Base-by-base conservation (phyloP, 1,140 invertebrate species). In the Heliconius hermathena region DNA sequence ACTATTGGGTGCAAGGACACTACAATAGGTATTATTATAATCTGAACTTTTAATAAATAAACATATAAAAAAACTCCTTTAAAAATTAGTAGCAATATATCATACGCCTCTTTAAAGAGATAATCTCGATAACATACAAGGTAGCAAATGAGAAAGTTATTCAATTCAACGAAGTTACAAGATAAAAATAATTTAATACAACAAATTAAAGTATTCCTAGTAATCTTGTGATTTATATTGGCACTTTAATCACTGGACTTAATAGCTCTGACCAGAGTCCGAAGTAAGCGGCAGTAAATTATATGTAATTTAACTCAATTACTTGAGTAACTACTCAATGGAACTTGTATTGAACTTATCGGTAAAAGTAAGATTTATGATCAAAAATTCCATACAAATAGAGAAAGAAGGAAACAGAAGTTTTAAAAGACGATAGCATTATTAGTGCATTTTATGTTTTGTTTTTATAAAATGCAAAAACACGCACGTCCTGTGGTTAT, bases 231-330 rank as follows among this genome's bases (percentile, higher is more conserved):
- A 77, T 77, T 77, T 70, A 77, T 72, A 77, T 57, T 60, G 71
- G 76, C 71, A 77, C 71, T 77, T 73, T 73, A 73, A 77, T 77
- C 72, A 71, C 26, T 41, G 36, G 49, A 54, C 76, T 46, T 71
- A 38, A 70, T 46, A 73, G 72, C 33, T 54, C 66, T 38, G 29
- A 26, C 26, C 71, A 26, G 72, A 74, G 77, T 29, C 3, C 1
- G 33, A 74, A 79, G 60, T 74, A 79, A 74, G 60, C 38, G 72
- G 54, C 77, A 52, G 77, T 79, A 79, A 79, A 79, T 79, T 74
- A 79, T 74, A 36, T 38, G 46, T 79, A 79, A 79, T 79, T 73
- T 73, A 70, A 73, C 54, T 57, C 38, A 49, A 70, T 74, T 46
- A 79, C 49, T 74, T 66, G 52, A 57, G 77, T 60, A 76, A 76